A percentile compares a stretch with the other conserved stretches of the same genome.
Evolutionary conservation across 1,140 invertebrate genomes (phyloP).

Genomic region (Thaumatotibia leucotreta): DNA sequence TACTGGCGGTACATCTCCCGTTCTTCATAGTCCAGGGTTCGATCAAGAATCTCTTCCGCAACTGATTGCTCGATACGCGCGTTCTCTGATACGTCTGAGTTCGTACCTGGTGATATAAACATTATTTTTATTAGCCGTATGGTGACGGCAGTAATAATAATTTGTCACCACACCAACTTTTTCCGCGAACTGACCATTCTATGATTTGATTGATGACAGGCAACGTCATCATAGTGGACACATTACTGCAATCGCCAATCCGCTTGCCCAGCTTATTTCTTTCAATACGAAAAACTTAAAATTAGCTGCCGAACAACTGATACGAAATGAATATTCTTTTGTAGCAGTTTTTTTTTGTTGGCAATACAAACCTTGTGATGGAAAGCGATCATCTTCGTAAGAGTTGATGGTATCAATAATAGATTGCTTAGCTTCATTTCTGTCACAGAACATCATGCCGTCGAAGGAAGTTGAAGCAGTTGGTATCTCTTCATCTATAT

Average conservation of each 20-base stretch:
- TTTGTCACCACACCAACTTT: too few relatives aligned
- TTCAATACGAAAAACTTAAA: too few relatives aligned
- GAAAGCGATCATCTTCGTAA: constrained; percentile 52
- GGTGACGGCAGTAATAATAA: too few relatives aligned
- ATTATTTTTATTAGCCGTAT: too few relatives aligned
- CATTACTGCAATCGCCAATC: too few relatives aligned
- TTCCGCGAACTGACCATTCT: too few relatives aligned
- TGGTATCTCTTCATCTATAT: neutral
- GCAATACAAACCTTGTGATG: constrained; percentile 51
- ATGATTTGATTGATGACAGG: too few relatives aligned
- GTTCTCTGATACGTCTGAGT: constrained; percentile 46
- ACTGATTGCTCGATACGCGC: constrained; percentile 51
- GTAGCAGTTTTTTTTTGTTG: too few relatives aligned
- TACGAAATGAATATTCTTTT: too few relatives aligned
- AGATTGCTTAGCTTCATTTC: constrained; percentile 26
- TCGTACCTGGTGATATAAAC: constrained; percentile 36
- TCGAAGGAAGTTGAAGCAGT: constrained; percentile 16
- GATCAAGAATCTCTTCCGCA: constrained; percentile 50
- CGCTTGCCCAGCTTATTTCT: too few relatives aligned
- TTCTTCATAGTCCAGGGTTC: constrained; percentile 50
- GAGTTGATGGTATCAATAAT: constrained; percentile 42
- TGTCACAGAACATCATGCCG: constrained; percentile 18
- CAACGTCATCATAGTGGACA: too few relatives aligned
- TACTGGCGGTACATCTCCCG: constrained; percentile 42
- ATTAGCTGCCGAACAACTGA: too few relatives aligned